Evolutionary conservation across 1,140 invertebrate species (phyloP).

Genomic region (Pseudoatta argentina): DNA sequence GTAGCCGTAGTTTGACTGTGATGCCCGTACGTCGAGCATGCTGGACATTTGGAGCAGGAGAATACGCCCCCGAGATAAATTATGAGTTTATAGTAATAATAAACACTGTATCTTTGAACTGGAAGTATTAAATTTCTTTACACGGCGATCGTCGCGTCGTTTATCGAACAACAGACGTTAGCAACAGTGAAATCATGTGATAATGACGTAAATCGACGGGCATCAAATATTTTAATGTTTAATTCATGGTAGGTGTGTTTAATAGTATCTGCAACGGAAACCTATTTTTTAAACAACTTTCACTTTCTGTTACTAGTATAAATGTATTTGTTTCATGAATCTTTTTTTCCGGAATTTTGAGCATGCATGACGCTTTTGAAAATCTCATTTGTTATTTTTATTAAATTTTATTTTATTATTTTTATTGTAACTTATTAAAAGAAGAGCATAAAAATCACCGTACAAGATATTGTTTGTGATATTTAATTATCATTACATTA

Average conservation of each 20-base stretch:
- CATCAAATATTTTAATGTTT: slow-evolving; percentile 14
- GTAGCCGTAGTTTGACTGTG: neutral
- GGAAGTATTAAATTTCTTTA: slow-evolving; percentile 40
- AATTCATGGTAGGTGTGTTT: neutral
- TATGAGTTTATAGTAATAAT: slow-evolving; percentile 45
- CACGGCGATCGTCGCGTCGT: neutral
- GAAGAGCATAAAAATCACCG: no score
- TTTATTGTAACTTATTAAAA: neutral
- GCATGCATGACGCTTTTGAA: neutral
- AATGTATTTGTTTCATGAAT: neutral
- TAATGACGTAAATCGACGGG: slow-evolving; percentile 31
- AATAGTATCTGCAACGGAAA: neutral
- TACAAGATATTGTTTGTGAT: no score
- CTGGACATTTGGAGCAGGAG: slow-evolving; percentile 21
- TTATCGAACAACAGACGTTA: slow-evolving; percentile 48
- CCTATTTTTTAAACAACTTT: neutral
- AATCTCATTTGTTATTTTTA: slow-evolving; percentile 8
- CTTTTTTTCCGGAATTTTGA: neutral
- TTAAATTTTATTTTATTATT: neutral
- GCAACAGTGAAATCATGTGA: slow-evolving; percentile 35
- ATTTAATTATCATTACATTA: no score
- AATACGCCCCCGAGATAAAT: slow-evolving; percentile 61
- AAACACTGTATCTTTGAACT: slow-evolving; percentile 43
- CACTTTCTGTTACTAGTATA: neutral
- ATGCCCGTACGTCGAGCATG: neutral